Evolutionary conservation across 2,888 invertebrate species (phyloP).

Genomic region (Stenurella melanura): DNA sequence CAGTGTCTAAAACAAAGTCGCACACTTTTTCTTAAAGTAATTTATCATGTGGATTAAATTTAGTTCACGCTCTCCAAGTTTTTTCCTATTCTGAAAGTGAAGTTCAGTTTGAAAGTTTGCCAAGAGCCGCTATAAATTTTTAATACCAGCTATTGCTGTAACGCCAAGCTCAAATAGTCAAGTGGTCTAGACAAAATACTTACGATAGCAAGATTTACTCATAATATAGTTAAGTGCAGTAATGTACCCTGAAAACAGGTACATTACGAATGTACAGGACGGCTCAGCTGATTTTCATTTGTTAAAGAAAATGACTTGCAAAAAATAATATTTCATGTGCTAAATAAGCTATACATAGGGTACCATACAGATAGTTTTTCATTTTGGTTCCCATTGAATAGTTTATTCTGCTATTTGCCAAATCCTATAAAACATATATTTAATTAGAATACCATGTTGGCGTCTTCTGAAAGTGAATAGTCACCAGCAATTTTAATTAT

Average conservation of each 20-base stretch:
- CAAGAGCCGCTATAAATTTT: slow-evolving; percentile 4
- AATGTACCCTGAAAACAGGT: not conserved
- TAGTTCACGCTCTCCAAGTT: not conserved
- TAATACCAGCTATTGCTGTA: not conserved
- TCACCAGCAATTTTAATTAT: too few relatives aligned
- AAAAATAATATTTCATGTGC: too few relatives aligned
- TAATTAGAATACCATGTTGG: too few relatives aligned
- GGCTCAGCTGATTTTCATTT: not conserved
- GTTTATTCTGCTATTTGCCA: too few relatives aligned
- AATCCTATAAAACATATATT: too few relatives aligned
- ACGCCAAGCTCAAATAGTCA: not conserved
- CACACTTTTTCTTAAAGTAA: not conserved
- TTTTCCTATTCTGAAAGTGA: not conserved
- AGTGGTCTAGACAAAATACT: not conserved
- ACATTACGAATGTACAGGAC: not conserved
- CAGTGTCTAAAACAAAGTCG: not conserved
- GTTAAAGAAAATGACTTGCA: too few relatives aligned
- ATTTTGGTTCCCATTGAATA: too few relatives aligned
- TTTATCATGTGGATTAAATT: slow-evolving; percentile 2
- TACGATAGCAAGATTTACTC: not conserved
- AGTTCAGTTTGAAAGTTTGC: not conserved
- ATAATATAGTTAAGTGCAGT: not conserved
- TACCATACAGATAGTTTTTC: too few relatives aligned
- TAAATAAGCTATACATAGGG: too few relatives aligned
- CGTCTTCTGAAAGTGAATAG: too few relatives aligned